phyloP scores from a whole-genome alignment of 2,113 vertebrate genomes.

The Parotia lawesii region DNA sequence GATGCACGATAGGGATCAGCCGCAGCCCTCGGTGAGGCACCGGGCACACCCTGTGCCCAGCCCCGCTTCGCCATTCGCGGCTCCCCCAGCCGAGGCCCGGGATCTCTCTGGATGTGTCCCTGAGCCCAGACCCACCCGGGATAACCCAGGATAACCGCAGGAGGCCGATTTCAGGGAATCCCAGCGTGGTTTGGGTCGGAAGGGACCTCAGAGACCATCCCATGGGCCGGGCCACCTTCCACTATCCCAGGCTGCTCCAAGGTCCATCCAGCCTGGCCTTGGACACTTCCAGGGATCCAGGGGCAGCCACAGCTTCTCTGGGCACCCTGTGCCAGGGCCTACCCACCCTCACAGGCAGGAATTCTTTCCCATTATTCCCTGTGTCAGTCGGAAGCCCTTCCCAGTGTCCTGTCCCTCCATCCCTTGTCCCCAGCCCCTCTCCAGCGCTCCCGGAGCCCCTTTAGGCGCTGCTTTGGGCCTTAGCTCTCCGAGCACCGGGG shows the following conservation, averaged over 20 bases:
- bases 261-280: rapidly evolving
- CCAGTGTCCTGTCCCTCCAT: not conserved
- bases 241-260: rapidly evolving
- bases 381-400: not conserved
- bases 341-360: rapidly evolving
- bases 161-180: not conserved
- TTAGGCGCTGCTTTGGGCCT: rapidly evolving
- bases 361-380: not conserved
- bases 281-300: not conserved
- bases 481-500: rapidly evolving
- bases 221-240: not conserved
- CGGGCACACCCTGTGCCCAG: not conserved
- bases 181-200: rapidly evolving
- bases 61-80: not conserved
- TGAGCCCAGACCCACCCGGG: rapidly evolving
- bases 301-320: not conserved
- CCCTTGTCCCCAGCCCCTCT: not conserved
- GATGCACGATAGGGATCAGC: not conserved
- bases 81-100: not conserved
- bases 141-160: rapidly evolving
- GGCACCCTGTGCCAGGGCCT: not conserved
- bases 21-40: not conserved
- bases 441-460: not conserved
- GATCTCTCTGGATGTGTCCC: rapidly evolving
- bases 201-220: no score